Percentiles rank a stretch among this genome's conserved stretches.
phyloP scores from a whole-genome alignment of 2,113 vertebrate genomes.

The Centrocercus urophasianus region DNA sequence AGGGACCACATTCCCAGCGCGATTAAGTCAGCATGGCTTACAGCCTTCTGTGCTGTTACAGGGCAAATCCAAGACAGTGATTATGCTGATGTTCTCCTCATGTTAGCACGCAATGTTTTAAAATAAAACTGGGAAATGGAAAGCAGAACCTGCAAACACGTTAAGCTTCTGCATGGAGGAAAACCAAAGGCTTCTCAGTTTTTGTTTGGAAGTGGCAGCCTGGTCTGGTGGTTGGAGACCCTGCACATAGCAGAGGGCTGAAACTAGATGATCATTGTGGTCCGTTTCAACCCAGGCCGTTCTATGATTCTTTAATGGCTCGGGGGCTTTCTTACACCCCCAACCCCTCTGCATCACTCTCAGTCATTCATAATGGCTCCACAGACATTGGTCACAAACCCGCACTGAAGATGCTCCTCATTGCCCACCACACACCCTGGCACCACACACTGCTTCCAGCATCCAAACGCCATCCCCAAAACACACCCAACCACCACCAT shows the following conservation, averaged over 20 bases:
- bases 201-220: neutral
- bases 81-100: neutral
- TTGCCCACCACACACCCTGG: neutral
- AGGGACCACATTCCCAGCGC: neutral
- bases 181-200: neutral
- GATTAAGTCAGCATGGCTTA: neutral
- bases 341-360: neutral
- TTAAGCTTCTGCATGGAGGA: neutral
- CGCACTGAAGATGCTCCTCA: neutral
- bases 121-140: conserved; percentile 57
- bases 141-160: conserved; percentile 41
- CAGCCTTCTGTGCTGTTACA: neutral
- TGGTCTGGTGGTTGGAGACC: too few relatives aligned
- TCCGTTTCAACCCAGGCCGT: too few relatives aligned
- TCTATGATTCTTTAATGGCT: neutral
- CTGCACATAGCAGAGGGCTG: too few relatives aligned
- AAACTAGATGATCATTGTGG: too few relatives aligned
- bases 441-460: neutral
- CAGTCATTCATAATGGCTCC: neutral
- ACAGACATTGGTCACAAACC: neutral
- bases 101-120: neutral
- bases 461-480: neutral
- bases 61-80: neutral
- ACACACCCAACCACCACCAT: fast-evolving
- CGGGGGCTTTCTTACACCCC: neutral